Evolutionary conservation across 2,888 invertebrate genomes (phyloP), one percentile per base, ranked within the genome.

Genomic region (Diploptera punctata): DNA sequence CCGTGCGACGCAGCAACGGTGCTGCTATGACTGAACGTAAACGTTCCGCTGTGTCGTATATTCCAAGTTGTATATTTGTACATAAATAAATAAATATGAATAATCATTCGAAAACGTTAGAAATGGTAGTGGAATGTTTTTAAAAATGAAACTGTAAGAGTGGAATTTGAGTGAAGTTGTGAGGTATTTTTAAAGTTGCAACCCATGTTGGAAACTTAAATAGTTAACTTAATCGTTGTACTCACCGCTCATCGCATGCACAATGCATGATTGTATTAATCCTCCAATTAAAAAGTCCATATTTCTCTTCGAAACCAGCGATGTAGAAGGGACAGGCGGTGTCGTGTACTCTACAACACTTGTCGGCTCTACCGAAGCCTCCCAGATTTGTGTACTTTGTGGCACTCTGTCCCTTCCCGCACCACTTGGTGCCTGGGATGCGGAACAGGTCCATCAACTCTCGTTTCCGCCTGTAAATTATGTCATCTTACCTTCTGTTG

Each of bases 371-470:
- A 43, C 92, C 89, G 81, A 95, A 93, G 52, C 93, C 92, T 9
- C 96, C 97, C 57, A 97, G 87, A 78, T 94, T 91, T 70, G 92
- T 92, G 82, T 93, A 94, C 76, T 91, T 89, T 52, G 89, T 87
- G 4, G 96, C 95, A 0, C 90, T 89, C 80, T 91, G 91, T 1
- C 97, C 97, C 78, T 92, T 92, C 26, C 97, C 97, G 83, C 97
- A 97, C 97, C 97, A 97, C 81, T 94, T 93, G 0, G 97, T 97
- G 62, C 96, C 96, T 0, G 96, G 96, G 61, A 94, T 90, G 75
- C 94, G 89, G 72, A 95, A 86, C 77, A 93, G 83, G 81, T 93
- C 92, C 81, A 85, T 82, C 76, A 87, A 80, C 75, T 84, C 85
- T 33, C 88, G 83, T 77, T 84, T 86, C 71, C 81, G 80, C 80